Conservation (phyloP, 2,888 invertebrate genomes). For the Caenorhabditis drosophilae region DNA sequence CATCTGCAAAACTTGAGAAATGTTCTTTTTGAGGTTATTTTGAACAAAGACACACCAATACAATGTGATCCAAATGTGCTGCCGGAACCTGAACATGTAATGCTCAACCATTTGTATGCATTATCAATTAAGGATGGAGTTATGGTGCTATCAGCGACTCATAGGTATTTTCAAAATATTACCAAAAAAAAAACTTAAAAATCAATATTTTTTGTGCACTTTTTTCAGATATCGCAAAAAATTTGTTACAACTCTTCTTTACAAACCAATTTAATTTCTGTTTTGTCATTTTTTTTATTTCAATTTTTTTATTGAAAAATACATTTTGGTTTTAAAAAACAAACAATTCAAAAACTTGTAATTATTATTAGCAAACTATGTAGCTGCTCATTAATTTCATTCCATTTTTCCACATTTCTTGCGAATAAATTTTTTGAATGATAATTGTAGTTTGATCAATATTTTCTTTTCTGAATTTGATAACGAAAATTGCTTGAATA, state of each 20-base stretch:
- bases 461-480: too few species aligned
- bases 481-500: too few species aligned
- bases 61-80: conserved; percentile 97
- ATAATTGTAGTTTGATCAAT: too few species aligned
- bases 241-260: conserved; percentile 96
- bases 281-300: neutral
- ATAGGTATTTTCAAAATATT: conserved; percentile 75
- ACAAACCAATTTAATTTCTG: conserved; percentile 89
- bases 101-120: conserved; percentile 99
- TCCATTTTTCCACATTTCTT: too few species aligned
- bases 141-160: conserved; percentile 97
- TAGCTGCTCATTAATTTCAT: too few species aligned
- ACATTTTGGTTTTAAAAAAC: too few species aligned
- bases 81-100: conserved; percentile 99
- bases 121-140: conserved; percentile 98
- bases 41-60: conserved; percentile 96
- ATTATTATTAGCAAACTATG: too few species aligned
- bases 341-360: too few species aligned
- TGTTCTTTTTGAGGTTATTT: conserved; percentile 77
- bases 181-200: neutral
- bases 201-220: too few species aligned
- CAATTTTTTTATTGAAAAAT: too few species aligned
- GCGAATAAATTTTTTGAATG: too few species aligned
- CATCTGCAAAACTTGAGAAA: neutral
- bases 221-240: conserved; percentile 85